Base-by-base conservation (phyloP, 2,888 invertebrate species). In the Clanis bilineata region DNA sequence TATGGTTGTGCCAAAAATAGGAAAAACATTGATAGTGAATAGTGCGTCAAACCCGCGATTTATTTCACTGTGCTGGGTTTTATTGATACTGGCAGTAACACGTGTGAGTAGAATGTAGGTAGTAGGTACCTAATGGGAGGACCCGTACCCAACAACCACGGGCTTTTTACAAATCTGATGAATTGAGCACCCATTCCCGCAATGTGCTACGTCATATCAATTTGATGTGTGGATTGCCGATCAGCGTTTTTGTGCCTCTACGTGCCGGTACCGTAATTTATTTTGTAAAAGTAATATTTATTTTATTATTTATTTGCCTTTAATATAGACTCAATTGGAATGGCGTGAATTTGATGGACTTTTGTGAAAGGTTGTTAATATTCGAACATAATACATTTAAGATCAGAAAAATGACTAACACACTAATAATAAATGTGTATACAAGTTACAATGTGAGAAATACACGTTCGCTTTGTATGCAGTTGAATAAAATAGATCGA, bases 161-260 rank as follows among this genome's bases (percentile, higher is more conserved):
- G 43, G 12, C 18, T 43, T 43, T 57, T 57, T 57, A 28, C 56
- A 39, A 56, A 56, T 43, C 57, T 57, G 57, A 57, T 57, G 57
- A 43, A 57, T 57, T 39, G 41, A 28, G 57, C 43, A 57, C 57
- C 28, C 57, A 28, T 43, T 57, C 43, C 41, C 51, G 18, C 23
- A 57, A 57, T 57, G 15, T 57, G 57, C 57, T 43, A 43, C 57
- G 43, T 57, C 57, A 57, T 56, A 56, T 39, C 51, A 51, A 32
- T 51, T 51, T 32, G 28, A 51, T 51, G 32, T 47, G 28, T n/a
- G 28, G 18, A 41, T 41, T 28, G 45, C 9, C 28, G 15, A n/a
- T n/a, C n/a, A 28, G 25, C 9, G 10, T 32, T 51, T 51, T 18
- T 51, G 51, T 51, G 22, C 22, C 12, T 15, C 32, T 28, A 51